Base-by-base conservation (phyloP, 2,113 vertebrate species). In the Zosterops japonicus region DNA sequence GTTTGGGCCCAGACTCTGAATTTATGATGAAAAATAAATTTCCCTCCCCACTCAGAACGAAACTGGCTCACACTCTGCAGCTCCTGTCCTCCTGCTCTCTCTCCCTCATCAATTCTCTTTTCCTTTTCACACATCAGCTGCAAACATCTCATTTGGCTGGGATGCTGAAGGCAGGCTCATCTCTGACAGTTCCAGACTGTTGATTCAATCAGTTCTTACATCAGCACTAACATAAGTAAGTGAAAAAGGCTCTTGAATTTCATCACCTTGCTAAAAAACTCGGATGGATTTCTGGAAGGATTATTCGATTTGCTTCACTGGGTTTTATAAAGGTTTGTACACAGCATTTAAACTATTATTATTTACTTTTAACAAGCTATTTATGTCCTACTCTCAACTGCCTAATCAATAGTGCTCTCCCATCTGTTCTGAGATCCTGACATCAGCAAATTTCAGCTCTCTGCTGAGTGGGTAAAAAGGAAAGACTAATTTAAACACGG, bases 331-430 rank as follows among this genome's bases (percentile, higher is more conserved):
- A 92, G 95, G 83, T 95, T 97, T 95, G 91, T 89, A 92, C 95
- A 94, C 23, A 79, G 72, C 77, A 68, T 91, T 95, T 97, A 92
- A 94, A 71, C 72, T 56, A 94, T 91, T 96, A 92, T 95, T 93
- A 97, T 95, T 97, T 96, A 95, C 91, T 96, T 84, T 79, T 91
- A 97, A 95, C 93, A 95, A 95, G 91, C 89, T 94, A 87, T 95
- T 96, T 95, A 91, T 69, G 81, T 69, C 69, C 49, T 84, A 6
- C 83, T 91, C 74, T 95, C 74, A 64, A 84, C 89, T 96, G 94
- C 81, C 87, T 92, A 89, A 95, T 97, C 96, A 95, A 95, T 96
- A 95, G 31, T 65, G 56, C 65, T 95, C 46, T 95, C n/a, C 74
- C 91, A 94, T 95, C 96, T 97, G 93, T 93, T 97, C 61, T 2